Percentiles rank a stretch among this genome's conserved stretches.
These are phyloP conservation scores for Gerris lacustris DNA, from an alignment of 2,888 invertebrate species.

Conservation along the genomic window DNA sequence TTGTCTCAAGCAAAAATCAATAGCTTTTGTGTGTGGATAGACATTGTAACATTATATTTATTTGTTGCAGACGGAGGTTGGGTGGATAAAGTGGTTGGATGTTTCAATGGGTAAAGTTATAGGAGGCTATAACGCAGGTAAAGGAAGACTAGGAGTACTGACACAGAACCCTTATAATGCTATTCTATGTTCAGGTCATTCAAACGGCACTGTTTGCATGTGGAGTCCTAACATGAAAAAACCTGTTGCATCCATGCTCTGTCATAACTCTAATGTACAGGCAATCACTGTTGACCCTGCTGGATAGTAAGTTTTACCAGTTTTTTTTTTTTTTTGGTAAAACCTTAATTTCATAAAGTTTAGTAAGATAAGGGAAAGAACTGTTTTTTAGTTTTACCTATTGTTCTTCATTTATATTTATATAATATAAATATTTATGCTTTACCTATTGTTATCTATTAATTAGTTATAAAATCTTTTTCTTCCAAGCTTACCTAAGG, in stretches of 20 bases:
- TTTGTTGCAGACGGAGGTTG: slow-evolving; percentile 49
- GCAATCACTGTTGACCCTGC: slow-evolving; percentile 71
- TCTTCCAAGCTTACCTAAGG: no score
- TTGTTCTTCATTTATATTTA: neutral
- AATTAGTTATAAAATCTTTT: no score
- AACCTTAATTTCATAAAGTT: no score
- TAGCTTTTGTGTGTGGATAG: no score
- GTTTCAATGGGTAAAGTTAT: slow-evolving; percentile 85
- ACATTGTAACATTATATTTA: no score
- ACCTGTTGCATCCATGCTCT: slow-evolving; percentile 81
- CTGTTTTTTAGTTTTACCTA: neutral
- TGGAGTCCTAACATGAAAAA: slow-evolving; percentile 84
- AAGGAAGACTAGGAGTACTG: slow-evolving; percentile 71
- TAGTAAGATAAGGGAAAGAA: no score
- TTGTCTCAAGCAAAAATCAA: neutral
- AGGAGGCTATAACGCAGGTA: slow-evolving; percentile 58
- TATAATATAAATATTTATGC: neutral
- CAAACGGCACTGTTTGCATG: slow-evolving; percentile 79
- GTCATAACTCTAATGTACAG: slow-evolving; percentile 70
- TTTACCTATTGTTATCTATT: no score
- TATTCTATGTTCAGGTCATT: slow-evolving; percentile 75
- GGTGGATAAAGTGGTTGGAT: slow-evolving; percentile 84
- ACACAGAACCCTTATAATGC: slow-evolving; percentile 92
- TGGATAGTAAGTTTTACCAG: slow-evolving; percentile 53
- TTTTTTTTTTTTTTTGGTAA: neutral